Conservation (phyloP, 2,888 invertebrate genomes). For the Drosophila nr. medialis region DNA sequence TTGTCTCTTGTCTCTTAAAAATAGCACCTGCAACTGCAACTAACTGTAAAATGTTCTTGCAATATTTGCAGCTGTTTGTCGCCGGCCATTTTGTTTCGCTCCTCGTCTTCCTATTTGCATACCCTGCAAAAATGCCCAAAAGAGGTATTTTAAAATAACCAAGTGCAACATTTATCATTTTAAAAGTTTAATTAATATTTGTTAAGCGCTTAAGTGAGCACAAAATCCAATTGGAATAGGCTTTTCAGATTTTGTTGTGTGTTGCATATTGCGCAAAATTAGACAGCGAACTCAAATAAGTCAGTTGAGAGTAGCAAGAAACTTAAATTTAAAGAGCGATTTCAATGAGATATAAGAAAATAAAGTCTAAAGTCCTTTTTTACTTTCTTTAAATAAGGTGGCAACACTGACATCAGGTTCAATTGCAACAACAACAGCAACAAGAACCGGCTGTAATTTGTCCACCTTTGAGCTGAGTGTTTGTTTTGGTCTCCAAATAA, state of each 20-base stretch:
- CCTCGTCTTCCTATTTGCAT: conserved; percentile 8
- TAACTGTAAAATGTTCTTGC: conserved; percentile 62
- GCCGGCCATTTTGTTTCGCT: conserved; percentile 55
- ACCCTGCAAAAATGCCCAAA: neutral
- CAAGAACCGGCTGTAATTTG: conserved; percentile 72
- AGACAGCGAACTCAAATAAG: neutral
- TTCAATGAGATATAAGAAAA: too few relatives aligned
- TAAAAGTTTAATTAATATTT: too few relatives aligned
- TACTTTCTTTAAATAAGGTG: conserved; percentile 52
- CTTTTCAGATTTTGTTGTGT: too few relatives aligned
- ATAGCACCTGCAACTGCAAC: conserved; percentile 67
- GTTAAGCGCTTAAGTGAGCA: too few relatives aligned
- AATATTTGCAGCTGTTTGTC: conserved; percentile 77
- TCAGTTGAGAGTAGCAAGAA: neutral
- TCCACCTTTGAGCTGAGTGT: conserved; percentile 69
- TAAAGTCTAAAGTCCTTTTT: too few relatives aligned
- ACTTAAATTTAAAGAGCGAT: neutral
- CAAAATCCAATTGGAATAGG: too few relatives aligned
- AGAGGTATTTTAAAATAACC: neutral
- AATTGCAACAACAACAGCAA: conserved; percentile 38
- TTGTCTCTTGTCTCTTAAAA: conserved; percentile 71
- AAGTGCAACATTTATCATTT: too few relatives aligned
- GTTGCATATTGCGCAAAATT: neutral
- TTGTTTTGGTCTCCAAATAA: conserved; percentile 54
- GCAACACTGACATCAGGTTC: conserved; percentile 70